phyloP scores from a whole-genome alignment of 2,888 invertebrate genomes.

The Ormia ochracea region DNA sequence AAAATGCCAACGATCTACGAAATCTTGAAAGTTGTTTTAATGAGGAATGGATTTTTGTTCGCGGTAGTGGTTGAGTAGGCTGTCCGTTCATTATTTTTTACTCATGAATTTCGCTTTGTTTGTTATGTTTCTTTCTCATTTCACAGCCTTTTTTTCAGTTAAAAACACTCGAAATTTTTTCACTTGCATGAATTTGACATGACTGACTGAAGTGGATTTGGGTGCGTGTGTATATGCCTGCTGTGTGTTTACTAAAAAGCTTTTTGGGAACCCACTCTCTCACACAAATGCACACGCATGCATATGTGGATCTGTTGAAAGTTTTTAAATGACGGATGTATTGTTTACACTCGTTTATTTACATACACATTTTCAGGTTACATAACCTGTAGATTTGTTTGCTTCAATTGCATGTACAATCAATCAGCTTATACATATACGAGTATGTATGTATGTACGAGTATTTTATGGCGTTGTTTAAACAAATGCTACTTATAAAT shows the following conservation, averaged over 20 bases:
- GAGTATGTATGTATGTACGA: background rate
- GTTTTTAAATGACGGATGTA: too few species aligned
- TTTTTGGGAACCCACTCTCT: too few species aligned
- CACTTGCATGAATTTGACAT: slow-evolving; percentile 2
- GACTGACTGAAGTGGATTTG: background rate
- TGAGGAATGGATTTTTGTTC: slow-evolving; percentile 31
- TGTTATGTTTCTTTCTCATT: slow-evolving; percentile 8
- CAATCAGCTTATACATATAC: background rate
- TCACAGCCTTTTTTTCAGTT: slow-evolving; percentile 1
- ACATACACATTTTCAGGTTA: too few species aligned
- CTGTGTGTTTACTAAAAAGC: background rate
- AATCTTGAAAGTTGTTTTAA: slow-evolving; percentile 30
- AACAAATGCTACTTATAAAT: too few species aligned
- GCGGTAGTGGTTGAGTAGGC: background rate
- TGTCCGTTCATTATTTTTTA: background rate
- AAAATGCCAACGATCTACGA: background rate
- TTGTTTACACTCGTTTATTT: too few species aligned
- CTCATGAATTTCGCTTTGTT: background rate
- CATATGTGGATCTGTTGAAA: too few species aligned
- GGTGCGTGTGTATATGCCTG: background rate
- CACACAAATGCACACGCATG: too few species aligned
- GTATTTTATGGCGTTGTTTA: too few species aligned
- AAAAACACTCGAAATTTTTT: background rate
- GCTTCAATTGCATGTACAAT: too few species aligned
- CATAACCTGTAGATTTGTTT: too few species aligned